These are phyloP conservation scores for Agrilus biguttatus DNA, from an alignment of 2,888 invertebrate species.

Conservation along the genomic window DNA sequence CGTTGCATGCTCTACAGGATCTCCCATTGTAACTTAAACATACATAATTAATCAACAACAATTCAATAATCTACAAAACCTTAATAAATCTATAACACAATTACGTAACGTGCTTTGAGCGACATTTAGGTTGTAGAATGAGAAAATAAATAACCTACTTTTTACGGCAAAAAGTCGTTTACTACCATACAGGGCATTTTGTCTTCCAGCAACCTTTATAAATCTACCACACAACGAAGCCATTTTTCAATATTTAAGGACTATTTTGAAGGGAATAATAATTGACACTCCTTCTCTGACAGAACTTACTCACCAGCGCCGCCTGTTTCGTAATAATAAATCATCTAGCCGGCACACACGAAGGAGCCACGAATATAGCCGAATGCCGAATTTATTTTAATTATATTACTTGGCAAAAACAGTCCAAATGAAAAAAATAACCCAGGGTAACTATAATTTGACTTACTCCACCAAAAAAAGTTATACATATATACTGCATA, in stretches of 20 bases:
- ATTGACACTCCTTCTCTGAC: no score
- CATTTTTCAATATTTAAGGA: slow-evolving; percentile 39
- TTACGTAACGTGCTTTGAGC: slow-evolving; percentile 23
- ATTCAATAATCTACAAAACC: background rate
- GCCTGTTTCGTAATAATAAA: no score
- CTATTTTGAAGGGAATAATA: no score
- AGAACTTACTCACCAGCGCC: no score
- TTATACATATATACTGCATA: no score
- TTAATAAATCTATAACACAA: slow-evolving; percentile 7
- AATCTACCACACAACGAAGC: slow-evolving; percentile 64
- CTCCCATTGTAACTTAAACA: slow-evolving; percentile 55
- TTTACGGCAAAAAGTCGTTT: slow-evolving; percentile 43
- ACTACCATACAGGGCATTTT: slow-evolving; percentile 45
- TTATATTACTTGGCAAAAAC: no score
- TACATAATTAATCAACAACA: background rate
- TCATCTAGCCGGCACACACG: no score
- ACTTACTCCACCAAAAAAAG: no score
- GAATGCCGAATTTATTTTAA: no score
- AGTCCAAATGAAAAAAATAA: no score
- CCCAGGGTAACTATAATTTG: no score
- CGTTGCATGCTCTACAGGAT: slow-evolving; percentile 84
- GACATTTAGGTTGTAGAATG: slow-evolving; percentile 8
- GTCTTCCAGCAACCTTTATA: slow-evolving; percentile 46
- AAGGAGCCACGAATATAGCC: no score
- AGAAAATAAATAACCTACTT: slow-evolving; percentile 35